phyloP scores from a whole-genome alignment of 1,140 invertebrate genomes.

The Cyclargus thomasi region DNA sequence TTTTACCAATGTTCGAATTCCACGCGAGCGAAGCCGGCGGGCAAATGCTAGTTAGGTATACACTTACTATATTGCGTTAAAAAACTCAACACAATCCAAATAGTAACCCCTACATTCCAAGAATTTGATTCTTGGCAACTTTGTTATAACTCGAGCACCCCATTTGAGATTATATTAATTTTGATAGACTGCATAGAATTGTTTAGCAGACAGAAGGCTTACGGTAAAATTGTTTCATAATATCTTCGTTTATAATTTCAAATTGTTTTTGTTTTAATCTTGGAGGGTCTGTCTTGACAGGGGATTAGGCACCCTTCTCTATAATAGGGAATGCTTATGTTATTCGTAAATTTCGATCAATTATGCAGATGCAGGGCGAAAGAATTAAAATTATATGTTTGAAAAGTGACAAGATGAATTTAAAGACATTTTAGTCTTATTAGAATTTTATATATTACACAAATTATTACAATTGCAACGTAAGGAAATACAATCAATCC shows the following conservation, averaged over 20 bases:
- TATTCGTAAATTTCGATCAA: neutral
- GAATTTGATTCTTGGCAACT: constrained; percentile 57
- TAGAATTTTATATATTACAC: too few relatives aligned
- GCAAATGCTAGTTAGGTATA: too few relatives aligned
- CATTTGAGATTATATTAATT: constrained; percentile 69
- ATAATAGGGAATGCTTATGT: constrained; percentile 18
- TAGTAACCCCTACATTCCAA: constrained; percentile 8
- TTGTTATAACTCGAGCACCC: constrained; percentile 67
- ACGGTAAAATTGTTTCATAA: constrained; percentile 63
- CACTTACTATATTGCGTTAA: too few relatives aligned
- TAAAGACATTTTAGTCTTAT: too few relatives aligned
- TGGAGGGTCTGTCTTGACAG: constrained; percentile 43
- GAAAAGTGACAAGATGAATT: too few relatives aligned
- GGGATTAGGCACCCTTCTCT: constrained; percentile 30
- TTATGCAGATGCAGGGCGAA: neutral
- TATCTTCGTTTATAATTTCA: constrained; percentile 51
- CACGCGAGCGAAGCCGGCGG: too few relatives aligned
- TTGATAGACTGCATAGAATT: constrained; percentile 69
- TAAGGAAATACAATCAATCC: too few relatives aligned
- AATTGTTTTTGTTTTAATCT: constrained; percentile 64
- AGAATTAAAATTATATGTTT: neutral
- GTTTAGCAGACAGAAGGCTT: constrained; percentile 62
- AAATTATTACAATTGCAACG: too few relatives aligned
- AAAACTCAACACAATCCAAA: too few relatives aligned
- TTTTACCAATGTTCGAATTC: too few relatives aligned